These are phyloP conservation scores for Bombus huntii DNA, from an alignment of 1,140 invertebrate genomes.

Conservation along the genomic window DNA sequence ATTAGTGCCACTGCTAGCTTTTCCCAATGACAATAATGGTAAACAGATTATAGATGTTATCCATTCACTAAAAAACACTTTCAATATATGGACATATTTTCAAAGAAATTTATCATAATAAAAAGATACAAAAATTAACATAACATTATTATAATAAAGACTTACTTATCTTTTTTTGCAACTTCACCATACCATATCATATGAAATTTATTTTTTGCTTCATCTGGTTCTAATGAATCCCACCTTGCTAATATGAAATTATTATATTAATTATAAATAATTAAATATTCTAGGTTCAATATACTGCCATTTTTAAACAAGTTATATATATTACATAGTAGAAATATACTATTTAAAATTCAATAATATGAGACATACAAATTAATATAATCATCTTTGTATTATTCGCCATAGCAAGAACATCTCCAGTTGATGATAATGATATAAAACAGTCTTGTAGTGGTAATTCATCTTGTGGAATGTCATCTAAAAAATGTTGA, in stretches of 20 bases:
- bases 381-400: conserved; percentile 79
- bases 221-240: conserved; percentile 81
- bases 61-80: conserved; percentile 81
- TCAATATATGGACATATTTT: conserved; percentile 55
- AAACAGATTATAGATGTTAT: conserved; percentile 85
- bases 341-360: not conserved
- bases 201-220: conserved; percentile 82
- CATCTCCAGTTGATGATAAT: conserved; percentile 77
- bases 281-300: not conserved
- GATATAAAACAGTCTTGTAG: conserved; percentile 77
- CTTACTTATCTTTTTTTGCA: conserved; percentile 78
- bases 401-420: conserved; percentile 76
- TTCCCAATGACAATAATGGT: conserved; percentile 87
- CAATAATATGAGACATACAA: conserved; percentile 71
- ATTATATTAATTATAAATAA: not conserved
- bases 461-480: conserved; percentile 75
- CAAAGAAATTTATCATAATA: conserved; percentile 30
- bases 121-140: conserved; percentile 34
- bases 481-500: conserved; percentile 84
- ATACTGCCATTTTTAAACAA: conserved; percentile 8
- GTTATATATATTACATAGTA: conserved; percentile 2
- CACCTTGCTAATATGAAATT: conserved; percentile 78
- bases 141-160: conserved; percentile 43
- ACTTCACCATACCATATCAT: conserved; percentile 80
- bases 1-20: conserved; percentile 86